phyloP scores from a whole-genome alignment of 2,113 vertebrate species.

The Phrynosoma blainvillii region DNA sequence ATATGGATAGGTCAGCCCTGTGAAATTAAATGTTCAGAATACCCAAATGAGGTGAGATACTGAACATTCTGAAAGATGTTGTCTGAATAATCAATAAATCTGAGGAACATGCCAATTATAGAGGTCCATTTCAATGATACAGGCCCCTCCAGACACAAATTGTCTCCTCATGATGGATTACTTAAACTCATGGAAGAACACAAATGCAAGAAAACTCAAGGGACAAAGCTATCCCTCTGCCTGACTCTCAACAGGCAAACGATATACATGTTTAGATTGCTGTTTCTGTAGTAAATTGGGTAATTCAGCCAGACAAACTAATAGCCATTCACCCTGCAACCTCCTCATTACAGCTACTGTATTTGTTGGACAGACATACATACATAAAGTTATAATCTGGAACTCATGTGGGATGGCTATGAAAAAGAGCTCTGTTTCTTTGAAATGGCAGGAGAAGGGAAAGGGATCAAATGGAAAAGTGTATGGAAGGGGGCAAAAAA shows the following conservation, averaged over 20 bases:
- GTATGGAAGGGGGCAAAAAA: background rate
- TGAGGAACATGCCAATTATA: background rate
- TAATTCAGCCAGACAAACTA: background rate
- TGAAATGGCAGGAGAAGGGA: background rate
- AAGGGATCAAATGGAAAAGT: background rate
- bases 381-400: background rate
- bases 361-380: too few relatives aligned
- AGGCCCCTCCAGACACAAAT: background rate
- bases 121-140: background rate
- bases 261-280: background rate
- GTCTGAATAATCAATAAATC: background rate
- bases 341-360: background rate
- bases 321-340: background rate
- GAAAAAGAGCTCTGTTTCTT: background rate
- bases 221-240: background rate
- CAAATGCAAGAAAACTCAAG: background rate
- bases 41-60: background rate
- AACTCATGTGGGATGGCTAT: background rate
- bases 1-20: background rate
- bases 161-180: background rate
- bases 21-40: background rate
- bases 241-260: background rate
- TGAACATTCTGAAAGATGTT: background rate
- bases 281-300: background rate
- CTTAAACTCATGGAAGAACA: background rate